These are phyloP conservation scores for Acrobasis consociella DNA, from an alignment of 2,888 invertebrate genomes.

Conservation along the genomic window DNA sequence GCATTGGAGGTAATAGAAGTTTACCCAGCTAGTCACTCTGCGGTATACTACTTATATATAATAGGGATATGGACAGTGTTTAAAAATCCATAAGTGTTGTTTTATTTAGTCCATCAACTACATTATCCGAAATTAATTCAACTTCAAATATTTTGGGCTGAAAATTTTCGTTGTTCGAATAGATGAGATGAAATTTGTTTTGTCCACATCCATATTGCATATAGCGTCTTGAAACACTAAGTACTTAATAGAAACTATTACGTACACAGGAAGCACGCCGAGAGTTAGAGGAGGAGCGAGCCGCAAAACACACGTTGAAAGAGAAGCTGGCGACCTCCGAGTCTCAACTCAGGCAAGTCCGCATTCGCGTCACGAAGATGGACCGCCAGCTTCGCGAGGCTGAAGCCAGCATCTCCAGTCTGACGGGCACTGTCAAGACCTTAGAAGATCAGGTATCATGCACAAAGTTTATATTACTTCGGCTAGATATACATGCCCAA, in stretches of 20 bases:
- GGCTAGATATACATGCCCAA: too few relatives aligned
- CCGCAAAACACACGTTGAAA: constrained; percentile 49
- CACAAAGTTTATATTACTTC: too few relatives aligned
- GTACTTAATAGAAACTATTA: background rate
- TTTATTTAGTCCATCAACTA: too few relatives aligned
- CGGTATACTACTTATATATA: too few relatives aligned
- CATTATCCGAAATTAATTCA: too few relatives aligned
- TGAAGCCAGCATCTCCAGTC: constrained; percentile 68
- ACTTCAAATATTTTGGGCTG: too few relatives aligned
- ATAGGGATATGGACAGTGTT: too few relatives aligned
- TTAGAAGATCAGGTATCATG: constrained; percentile 69
- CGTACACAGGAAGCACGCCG: constrained; percentile 49
- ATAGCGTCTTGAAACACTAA: background rate
- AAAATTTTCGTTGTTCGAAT: too few relatives aligned
- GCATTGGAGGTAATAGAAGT: constrained; percentile 47
- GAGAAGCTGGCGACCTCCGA: constrained; percentile 64
- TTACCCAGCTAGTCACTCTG: too few relatives aligned
- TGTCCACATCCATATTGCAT: too few relatives aligned
- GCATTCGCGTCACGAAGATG: constrained; percentile 65
- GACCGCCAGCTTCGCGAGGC: constrained; percentile 72
- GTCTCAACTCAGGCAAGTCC: constrained; percentile 62
- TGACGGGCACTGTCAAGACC: constrained; percentile 68
- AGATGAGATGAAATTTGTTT: too few relatives aligned
- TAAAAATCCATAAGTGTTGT: too few relatives aligned
- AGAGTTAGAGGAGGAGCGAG: constrained; percentile 64